These are phyloP conservation scores for Acleris holmiana DNA, from an alignment of 2,888 invertebrate genomes.

Conservation along the genomic window DNA sequence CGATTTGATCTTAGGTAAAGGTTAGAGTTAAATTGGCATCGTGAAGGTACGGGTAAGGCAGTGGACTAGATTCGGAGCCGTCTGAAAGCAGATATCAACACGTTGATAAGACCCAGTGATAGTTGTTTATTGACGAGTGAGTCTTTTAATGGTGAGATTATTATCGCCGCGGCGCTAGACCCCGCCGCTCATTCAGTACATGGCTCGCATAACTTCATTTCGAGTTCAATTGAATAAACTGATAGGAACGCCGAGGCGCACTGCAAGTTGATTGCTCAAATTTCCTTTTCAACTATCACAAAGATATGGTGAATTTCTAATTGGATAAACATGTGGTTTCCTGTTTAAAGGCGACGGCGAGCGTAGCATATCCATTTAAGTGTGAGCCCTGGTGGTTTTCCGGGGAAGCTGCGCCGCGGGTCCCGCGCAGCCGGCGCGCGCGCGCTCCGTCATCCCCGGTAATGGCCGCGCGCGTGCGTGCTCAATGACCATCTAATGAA, in stretches of 20 bases:
- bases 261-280: constrained; percentile 84
- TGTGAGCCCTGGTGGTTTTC: constrained; percentile 60
- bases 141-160: constrained; percentile 27
- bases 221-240: constrained; percentile 84
- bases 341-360: constrained; percentile 83
- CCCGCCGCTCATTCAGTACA: constrained; percentile 56
- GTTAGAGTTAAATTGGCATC: constrained; percentile 46
- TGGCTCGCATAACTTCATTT: constrained; percentile 82
- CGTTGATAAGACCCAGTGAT: constrained; percentile 12
- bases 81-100: constrained; percentile 13
- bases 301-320: constrained; percentile 85
- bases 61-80: constrained; percentile 20
- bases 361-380: constrained; percentile 69
- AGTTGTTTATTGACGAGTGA: constrained; percentile 16
- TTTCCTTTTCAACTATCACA: constrained; percentile 84
- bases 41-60: constrained; percentile 25
- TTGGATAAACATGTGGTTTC: constrained; percentile 85
- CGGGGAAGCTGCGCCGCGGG: constrained; percentile 45
- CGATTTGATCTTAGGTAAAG: constrained; percentile 42
- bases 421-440: constrained; percentile 47
- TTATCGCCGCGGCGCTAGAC: constrained; percentile 23
- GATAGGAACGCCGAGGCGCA: constrained; percentile 80
- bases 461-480: constrained; percentile 69
- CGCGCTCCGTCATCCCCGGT: constrained; percentile 79
- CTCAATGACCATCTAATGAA: constrained; percentile 78